phyloP scores from a whole-genome alignment of 2,113 vertebrate genomes.

The Silurus glanis region DNA sequence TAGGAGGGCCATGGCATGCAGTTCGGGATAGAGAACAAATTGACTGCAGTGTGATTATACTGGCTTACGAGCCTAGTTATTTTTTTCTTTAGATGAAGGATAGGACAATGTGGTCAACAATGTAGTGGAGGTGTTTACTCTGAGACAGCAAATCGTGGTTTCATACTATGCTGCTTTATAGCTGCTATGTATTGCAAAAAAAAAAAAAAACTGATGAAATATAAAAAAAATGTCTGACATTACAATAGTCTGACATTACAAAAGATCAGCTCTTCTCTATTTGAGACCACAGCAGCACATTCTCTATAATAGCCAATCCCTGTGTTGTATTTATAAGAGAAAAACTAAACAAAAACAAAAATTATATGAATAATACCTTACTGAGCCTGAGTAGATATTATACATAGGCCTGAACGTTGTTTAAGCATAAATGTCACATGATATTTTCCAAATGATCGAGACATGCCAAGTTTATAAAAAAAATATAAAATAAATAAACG shows the following conservation, averaged over 20 bases:
- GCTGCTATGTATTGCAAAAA: neutral
- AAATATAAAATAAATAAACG: neutral
- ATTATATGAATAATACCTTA: neutral
- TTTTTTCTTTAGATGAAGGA: constrained; percentile 20
- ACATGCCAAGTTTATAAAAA: neutral
- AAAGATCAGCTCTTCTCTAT: neutral
- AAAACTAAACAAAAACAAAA: neutral
- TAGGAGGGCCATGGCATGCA: constrained; percentile 55
- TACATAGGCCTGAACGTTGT: neutral
- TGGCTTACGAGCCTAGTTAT: constrained; percentile 58
- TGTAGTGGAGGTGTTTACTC: constrained; percentile 23
- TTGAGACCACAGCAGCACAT: neutral
- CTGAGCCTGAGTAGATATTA: neutral
- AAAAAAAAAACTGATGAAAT: neutral
- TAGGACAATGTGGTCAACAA: constrained; percentile 40
- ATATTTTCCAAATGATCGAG: neutral
- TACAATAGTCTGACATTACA: neutral
- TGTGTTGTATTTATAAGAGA: neutral
- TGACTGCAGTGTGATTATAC: constrained; percentile 59
- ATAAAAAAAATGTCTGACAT: too few species aligned
- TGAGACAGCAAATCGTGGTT: constrained; percentile 14
- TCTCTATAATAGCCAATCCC: neutral
- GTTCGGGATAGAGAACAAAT: constrained; percentile 49
- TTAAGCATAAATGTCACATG: neutral
- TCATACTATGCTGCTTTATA: neutral